Conservation (phyloP, 2,888 invertebrate genomes). For the Stenoptilia bipunctidactyla region DNA sequence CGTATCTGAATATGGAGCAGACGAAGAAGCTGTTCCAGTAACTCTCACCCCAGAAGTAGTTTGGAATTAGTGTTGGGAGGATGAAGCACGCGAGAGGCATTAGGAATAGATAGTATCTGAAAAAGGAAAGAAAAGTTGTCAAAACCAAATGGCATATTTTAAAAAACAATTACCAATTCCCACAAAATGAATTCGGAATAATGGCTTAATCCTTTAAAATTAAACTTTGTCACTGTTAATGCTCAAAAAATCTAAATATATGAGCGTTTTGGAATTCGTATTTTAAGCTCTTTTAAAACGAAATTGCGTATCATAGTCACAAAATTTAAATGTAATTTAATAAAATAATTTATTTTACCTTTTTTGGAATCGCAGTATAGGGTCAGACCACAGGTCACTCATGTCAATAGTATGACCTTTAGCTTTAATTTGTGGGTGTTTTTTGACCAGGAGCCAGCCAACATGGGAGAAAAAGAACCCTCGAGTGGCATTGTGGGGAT, state of each 20-base stretch:
- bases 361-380: slow-evolving; percentile 86
- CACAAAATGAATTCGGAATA: background rate
- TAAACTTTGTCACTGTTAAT: too few relatives aligned
- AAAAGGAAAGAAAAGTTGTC: slow-evolving; percentile 19
- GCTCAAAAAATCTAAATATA: too few relatives aligned
- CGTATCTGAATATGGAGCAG: slow-evolving; percentile 81
- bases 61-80: slow-evolving; percentile 80
- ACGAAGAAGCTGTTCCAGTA: slow-evolving; percentile 75
- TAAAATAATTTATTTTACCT: too few relatives aligned
- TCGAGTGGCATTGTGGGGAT: slow-evolving; percentile 91
- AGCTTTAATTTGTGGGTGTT: slow-evolving; percentile 89
- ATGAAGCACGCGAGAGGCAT: slow-evolving; percentile 83
- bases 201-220: background rate
- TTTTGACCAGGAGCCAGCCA: slow-evolving; percentile 92
- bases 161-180: background rate
- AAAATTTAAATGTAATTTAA: too few relatives aligned
- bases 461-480: slow-evolving; percentile 97
- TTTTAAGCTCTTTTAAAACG: too few relatives aligned
- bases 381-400: slow-evolving; percentile 84
- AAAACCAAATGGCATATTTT: too few relatives aligned
- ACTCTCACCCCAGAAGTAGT: slow-evolving; percentile 80
- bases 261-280: too few relatives aligned
- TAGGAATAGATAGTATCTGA: slow-evolving; percentile 78
- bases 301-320: too few relatives aligned
- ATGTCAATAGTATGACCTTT: slow-evolving; percentile 90